These are phyloP conservation scores for Stenichneumon culpator DNA, from an alignment of 2,888 invertebrate species.

Conservation along the genomic window DNA sequence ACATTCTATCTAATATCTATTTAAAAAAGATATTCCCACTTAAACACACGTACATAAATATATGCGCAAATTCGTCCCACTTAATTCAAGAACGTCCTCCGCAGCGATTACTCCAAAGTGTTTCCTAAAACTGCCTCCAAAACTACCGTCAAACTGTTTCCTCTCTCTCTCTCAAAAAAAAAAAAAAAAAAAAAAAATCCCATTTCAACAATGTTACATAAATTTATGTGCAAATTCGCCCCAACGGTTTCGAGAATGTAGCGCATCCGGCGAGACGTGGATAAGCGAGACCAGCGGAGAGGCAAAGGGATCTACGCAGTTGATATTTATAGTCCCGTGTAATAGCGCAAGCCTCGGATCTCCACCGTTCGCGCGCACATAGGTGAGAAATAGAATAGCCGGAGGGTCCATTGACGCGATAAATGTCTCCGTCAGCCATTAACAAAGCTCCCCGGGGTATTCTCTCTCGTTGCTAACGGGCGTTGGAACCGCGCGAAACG, in stretches of 20 bases:
- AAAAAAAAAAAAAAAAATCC: neutral
- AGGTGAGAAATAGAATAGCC: conserved; percentile 72
- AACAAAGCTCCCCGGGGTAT: conserved; percentile 74
- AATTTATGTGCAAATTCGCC: neutral
- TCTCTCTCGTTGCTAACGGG: conserved; percentile 28
- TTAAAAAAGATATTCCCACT: too few species aligned
- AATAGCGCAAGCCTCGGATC: conserved; percentile 72
- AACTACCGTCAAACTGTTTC: too few species aligned
- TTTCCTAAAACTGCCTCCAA: too few species aligned
- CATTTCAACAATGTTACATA: neutral
- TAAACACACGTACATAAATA: too few species aligned
- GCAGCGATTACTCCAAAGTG: too few species aligned
- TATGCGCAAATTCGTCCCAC: too few species aligned
- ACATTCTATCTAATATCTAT: too few species aligned
- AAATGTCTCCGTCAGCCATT: conserved; percentile 81
- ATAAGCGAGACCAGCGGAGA: conserved; percentile 19
- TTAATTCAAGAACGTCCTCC: too few species aligned
- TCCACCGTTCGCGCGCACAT: conserved; percentile 41
- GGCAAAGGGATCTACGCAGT: conserved; percentile 56
- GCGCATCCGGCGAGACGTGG: conserved; percentile 16
- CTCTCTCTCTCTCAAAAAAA: too few species aligned
- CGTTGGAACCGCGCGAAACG: conserved; percentile 57
- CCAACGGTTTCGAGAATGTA: neutral
- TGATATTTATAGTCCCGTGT: conserved; percentile 79
- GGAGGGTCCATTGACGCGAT: conserved; percentile 81